Conservation (phyloP, 2,888 invertebrate species). For the Liodrosophila aerea region DNA sequence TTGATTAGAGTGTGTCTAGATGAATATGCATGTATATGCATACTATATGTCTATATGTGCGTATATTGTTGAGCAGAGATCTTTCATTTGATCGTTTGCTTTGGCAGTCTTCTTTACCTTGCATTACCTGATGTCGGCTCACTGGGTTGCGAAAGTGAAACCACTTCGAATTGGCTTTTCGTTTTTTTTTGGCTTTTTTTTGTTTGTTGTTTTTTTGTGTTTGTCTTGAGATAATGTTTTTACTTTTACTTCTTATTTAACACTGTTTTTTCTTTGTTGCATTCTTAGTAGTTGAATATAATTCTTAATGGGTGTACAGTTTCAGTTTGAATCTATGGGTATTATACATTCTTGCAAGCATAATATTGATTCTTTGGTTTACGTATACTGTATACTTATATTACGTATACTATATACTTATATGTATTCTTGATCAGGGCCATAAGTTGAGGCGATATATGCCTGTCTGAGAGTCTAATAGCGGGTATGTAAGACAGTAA, state of each 20-base stretch:
- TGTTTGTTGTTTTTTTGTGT: too few relatives aligned
- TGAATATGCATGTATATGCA: constrained; percentile 1
- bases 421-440: too few relatives aligned
- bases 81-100: constrained; percentile 5
- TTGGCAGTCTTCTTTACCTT: neutral
- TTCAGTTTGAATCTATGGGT: too few relatives aligned
- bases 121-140: neutral
- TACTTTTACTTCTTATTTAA: neutral
- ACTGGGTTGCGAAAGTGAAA: constrained; percentile 37
- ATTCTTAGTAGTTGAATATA: neutral
- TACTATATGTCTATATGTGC: neutral
- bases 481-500: too few relatives aligned
- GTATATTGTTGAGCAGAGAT: constrained; percentile 5
- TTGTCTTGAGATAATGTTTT: neutral
- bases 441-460: too few relatives aligned
- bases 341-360: too few relatives aligned
- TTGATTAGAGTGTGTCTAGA: constrained; percentile 11
- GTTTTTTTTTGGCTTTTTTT: neutral
- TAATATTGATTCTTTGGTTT: too few relatives aligned
- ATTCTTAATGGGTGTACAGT: too few relatives aligned
- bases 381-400: too few relatives aligned
- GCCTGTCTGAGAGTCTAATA: too few relatives aligned
- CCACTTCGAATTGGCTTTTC: constrained; percentile 15
- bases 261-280: neutral
- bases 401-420: too few relatives aligned